Evolutionary conservation across 2,113 vertebrate species (phyloP).

Genomic region (Leucopternis melanops): DNA sequence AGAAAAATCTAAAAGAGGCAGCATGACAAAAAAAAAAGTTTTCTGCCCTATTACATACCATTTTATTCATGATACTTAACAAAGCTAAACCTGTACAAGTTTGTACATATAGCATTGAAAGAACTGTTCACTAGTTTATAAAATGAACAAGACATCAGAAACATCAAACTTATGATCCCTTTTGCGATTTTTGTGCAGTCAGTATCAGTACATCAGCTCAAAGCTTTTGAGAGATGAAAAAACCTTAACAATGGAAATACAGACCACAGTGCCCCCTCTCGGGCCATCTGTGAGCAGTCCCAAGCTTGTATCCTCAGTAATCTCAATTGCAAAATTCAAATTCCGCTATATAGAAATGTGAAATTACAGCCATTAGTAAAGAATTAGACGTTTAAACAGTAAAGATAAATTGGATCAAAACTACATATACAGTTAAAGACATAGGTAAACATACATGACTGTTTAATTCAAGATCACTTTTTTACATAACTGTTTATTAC

Average conservation of each 20-base stretch:
- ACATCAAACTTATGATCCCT: neutral
- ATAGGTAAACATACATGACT: neutral
- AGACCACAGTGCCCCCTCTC: neutral
- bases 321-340: neutral
- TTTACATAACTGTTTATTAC: no score
- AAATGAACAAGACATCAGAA: neutral
- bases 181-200: neutral
- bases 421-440: neutral
- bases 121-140: neutral
- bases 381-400: neutral
- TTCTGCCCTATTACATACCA: neutral
- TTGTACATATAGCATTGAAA: neutral
- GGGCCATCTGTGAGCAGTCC: neutral
- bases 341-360: neutral
- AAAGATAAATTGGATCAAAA: neutral
- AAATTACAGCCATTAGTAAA: neutral
- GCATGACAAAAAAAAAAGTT: neutral
- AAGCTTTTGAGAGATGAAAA: neutral
- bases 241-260: neutral
- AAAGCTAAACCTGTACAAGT: constrained; percentile 20
- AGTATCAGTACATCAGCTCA: neutral
- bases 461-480: constrained; percentile 6
- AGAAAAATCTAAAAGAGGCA: neutral
- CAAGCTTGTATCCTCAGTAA: neutral
- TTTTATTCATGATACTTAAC: constrained; percentile 16